These are phyloP conservation scores for Drosophila ustulata DNA, from an alignment of 2,888 invertebrate genomes.

Conservation along the genomic window DNA sequence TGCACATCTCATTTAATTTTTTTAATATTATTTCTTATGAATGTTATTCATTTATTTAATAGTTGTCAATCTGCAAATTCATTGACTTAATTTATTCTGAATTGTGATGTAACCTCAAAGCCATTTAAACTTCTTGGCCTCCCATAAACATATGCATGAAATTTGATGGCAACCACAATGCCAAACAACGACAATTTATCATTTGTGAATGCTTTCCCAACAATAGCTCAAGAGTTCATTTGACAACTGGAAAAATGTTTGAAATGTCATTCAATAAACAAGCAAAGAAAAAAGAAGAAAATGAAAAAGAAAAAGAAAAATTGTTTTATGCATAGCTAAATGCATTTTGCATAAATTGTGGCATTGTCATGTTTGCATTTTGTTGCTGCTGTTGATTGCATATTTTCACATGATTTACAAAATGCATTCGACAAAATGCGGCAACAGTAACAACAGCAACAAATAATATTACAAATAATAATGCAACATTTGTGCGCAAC, in stretches of 20 bases:
- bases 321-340: conserved; percentile 58
- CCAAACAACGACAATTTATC: not conserved
- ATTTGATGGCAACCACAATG: not conserved
- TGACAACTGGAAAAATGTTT: conserved; percentile 36
- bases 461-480: conserved; percentile 25
- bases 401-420: conserved; percentile 58
- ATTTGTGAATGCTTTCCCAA: conserved; percentile 22
- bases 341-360: conserved; percentile 70
- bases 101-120: too few species aligned
- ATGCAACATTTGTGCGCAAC: conserved; percentile 41
- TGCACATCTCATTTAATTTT: too few species aligned
- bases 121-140: too few species aligned
- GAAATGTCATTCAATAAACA: conserved; percentile 47
- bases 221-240: conserved; percentile 30
- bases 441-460: conserved; percentile 19
- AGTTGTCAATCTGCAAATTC: too few species aligned
- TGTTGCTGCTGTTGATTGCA: conserved; percentile 15
- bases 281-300: conserved; percentile 19
- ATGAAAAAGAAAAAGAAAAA: conserved; percentile 20
- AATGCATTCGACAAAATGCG: conserved; percentile 66
- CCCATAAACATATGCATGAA: too few species aligned
- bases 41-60: too few species aligned
- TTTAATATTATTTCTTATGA: too few species aligned
- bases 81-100: too few species aligned
- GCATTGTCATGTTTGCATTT: conserved; percentile 64